These are phyloP conservation scores for Saccostrea cuccullata DNA, from an alignment of 1,140 invertebrate species.

Conservation along the genomic window DNA sequence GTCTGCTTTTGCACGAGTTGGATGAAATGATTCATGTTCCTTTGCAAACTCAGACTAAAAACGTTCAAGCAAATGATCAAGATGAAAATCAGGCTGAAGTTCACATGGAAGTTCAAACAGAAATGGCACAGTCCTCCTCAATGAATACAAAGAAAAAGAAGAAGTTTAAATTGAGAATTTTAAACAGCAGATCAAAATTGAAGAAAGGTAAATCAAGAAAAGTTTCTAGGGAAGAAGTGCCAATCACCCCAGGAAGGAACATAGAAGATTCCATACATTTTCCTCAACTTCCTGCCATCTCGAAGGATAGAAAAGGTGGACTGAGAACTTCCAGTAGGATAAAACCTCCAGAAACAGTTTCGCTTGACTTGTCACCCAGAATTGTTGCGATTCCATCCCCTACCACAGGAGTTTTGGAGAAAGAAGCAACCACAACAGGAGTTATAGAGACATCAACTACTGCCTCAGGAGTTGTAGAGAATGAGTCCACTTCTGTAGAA, in stretches of 20 bases:
- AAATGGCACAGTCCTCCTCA: not conserved
- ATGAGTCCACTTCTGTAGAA: not conserved
- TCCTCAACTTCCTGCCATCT: not conserved
- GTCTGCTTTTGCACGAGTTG: not conserved
- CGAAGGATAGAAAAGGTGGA: not conserved
- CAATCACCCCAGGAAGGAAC: not conserved
- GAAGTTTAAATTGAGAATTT: not conserved
- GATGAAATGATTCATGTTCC: not conserved
- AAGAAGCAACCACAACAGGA: not conserved
- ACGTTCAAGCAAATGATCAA: not conserved
- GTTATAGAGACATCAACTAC: not conserved
- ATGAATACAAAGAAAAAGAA: not conserved
- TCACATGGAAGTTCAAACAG: not conserved
- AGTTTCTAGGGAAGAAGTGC: not conserved
- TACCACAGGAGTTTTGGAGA: not conserved
- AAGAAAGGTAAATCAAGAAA: not conserved
- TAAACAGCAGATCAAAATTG: not conserved
- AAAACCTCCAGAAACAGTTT: not conserved
- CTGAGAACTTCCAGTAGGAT: not conserved
- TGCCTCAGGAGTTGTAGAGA: not conserved
- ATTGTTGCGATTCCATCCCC: not conserved
- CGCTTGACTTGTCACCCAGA: too few species aligned
- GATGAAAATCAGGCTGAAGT: too few species aligned
- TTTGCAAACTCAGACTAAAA: not conserved
- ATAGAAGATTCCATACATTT: slow-evolving; percentile 31